Evolutionary conservation across 2,113 vertebrate species (phyloP).

Genomic region (Tretioscincus oriximinensis): DNA sequence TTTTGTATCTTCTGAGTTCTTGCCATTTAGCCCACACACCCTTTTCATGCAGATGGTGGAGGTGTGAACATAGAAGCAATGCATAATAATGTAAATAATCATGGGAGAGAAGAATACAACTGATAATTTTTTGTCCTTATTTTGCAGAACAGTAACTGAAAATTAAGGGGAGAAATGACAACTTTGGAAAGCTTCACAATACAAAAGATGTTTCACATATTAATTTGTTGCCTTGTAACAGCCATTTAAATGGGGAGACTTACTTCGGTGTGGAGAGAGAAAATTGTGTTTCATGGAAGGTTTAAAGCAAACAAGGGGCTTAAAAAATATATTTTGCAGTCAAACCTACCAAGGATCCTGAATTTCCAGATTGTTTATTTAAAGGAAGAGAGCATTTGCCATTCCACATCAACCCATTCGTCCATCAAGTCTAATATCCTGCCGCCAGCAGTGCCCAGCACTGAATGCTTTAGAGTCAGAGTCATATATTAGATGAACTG

Average conservation of each 20-base stretch:
- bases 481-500: constrained; percentile 10
- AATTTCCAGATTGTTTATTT: constrained; percentile 26
- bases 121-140: constrained; percentile 8
- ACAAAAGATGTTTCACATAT: background rate
- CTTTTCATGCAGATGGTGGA: constrained; percentile 22
- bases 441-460: background rate
- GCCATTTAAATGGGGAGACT: background rate
- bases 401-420: constrained; percentile 21
- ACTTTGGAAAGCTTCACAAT: constrained; percentile 4
- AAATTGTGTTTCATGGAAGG: constrained; percentile 15
- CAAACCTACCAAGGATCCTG: background rate
- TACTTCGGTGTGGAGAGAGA: background rate
- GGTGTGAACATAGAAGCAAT: constrained; percentile 22
- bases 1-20: constrained; percentile 3
- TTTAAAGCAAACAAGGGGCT: constrained; percentile 11
- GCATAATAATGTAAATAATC: constrained; percentile 32
- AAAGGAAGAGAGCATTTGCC: constrained; percentile 18
- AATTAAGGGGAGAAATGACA: constrained; percentile 7
- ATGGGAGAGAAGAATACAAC: constrained; percentile 1
- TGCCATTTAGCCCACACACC: background rate
- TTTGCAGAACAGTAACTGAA: constrained; percentile 14
- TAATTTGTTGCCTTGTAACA: constrained; percentile 27
- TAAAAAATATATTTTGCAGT: constrained; percentile 14
- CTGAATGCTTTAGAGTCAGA: constrained; percentile 14
- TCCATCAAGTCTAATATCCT: constrained; percentile 24